Conservation (phyloP, 2,113 vertebrate species). For the Thermophis baileyi region DNA sequence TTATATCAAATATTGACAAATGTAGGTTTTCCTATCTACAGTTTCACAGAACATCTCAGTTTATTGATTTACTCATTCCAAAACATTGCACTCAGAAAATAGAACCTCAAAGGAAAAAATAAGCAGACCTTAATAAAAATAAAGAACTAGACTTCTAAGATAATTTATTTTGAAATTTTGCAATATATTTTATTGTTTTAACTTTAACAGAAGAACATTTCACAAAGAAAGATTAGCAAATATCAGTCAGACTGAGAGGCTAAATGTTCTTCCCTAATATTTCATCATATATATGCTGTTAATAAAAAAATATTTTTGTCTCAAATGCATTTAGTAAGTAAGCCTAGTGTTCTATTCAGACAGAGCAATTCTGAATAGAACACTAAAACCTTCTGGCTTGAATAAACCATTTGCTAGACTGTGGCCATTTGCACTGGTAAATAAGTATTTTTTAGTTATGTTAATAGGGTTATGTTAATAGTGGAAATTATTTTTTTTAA, state of each 20-base stretch:
- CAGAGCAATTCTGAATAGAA: not conserved
- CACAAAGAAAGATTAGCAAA: not conserved
- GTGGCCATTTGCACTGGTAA: not conserved
- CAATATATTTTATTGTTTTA: not conserved
- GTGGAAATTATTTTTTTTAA: not conserved
- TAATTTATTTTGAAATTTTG: slow-evolving; percentile 24
- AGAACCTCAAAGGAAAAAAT: not conserved
- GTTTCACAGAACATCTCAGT: not conserved
- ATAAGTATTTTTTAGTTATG: not conserved
- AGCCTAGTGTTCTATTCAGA: not conserved
- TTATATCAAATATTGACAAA: not conserved
- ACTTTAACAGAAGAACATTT: slow-evolving; percentile 15
- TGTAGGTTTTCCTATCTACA: not conserved
- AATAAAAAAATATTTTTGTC: not conserved
- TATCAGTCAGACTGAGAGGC: not conserved
- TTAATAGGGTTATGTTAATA: not conserved
- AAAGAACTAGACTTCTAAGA: slow-evolving; percentile 12
- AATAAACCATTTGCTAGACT: not conserved
- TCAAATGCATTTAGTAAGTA: not conserved
- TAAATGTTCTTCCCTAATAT: not conserved
- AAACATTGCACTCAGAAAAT: not conserved
- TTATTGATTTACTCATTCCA: not conserved
- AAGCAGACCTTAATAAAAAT: not conserved
- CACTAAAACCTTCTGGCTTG: not conserved
- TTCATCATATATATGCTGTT: not conserved